Evolutionary conservation across 64 coral and sea anemone species (phyloP).

Genomic region (Catalaphyllia jardinei): DNA sequence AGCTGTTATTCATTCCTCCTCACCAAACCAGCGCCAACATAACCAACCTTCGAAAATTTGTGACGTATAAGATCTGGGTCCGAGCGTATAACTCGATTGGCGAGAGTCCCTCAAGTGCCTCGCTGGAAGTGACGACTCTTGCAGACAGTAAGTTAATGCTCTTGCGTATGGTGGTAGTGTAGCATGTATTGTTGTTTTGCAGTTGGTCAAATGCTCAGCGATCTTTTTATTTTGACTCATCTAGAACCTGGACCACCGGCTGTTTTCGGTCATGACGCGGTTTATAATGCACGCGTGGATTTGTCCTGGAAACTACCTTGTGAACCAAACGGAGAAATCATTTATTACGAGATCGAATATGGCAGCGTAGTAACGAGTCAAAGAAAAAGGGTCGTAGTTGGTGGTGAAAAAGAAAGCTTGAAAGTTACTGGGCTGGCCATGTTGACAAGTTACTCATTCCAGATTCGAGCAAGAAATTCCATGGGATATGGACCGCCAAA

Average conservation of each 20-base stretch:
- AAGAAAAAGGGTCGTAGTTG: slow-evolving; percentile 11
- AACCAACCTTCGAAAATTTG: slow-evolving; percentile 76
- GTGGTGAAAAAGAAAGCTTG: neutral
- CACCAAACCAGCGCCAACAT: slow-evolving; percentile 70
- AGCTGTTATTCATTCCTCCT: slow-evolving; percentile 65
- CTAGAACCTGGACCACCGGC: slow-evolving; percentile 73
- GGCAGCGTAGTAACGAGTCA: slow-evolving; percentile 1
- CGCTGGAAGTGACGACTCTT: slow-evolving; percentile 18
- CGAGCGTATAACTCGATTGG: slow-evolving; percentile 88
- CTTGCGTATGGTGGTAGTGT: too few relatives aligned
- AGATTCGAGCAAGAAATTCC: slow-evolving; percentile 61
- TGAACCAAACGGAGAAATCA: slow-evolving; percentile 82
- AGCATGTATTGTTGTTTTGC: neutral
- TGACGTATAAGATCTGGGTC: slow-evolving; percentile 71
- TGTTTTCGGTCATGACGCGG: slow-evolving; percentile 54
- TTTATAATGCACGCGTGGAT: slow-evolving; percentile 82
- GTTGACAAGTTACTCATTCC: slow-evolving; percentile 67
- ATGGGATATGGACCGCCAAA: slow-evolving; percentile 70
- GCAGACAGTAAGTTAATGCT: slow-evolving; percentile 61
- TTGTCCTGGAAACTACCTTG: slow-evolving; percentile 75
- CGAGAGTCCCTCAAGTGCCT: slow-evolving; percentile 53
- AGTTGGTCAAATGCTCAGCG: neutral
- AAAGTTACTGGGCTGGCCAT: slow-evolving; percentile 42
- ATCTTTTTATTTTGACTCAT: neutral
- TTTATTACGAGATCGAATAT: slow-evolving; percentile 66